Evolutionary conservation across 2,888 invertebrate species (phyloP).

Genomic region (Halocaridina rubra): DNA sequence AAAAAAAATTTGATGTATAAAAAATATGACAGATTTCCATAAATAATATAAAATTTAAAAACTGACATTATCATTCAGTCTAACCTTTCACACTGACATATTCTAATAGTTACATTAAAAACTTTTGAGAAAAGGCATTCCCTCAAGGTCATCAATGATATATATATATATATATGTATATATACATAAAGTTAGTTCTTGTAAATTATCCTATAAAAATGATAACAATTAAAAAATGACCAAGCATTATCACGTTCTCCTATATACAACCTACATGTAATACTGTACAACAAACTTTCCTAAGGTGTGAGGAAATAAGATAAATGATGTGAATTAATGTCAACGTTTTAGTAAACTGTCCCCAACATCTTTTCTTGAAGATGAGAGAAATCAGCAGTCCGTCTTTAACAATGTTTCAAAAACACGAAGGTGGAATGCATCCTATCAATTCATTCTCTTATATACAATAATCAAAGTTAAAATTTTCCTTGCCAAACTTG

Average conservation of each 20-base stretch:
- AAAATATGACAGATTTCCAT: conserved; percentile 57
- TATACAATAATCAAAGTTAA: neutral
- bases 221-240: conserved; percentile 56
- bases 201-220: conserved; percentile 40
- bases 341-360: neutral
- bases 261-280: neutral
- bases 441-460: neutral
- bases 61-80: conserved; percentile 8
- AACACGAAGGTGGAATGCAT: neutral
- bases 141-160: conserved; percentile 27
- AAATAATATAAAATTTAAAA: conserved; percentile 47
- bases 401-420: neutral
- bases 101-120: conserved; percentile 32
- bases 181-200: conserved; percentile 35
- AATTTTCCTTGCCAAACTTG: neutral
- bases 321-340: neutral
- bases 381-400: neutral
- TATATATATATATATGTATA: too few relatives aligned
- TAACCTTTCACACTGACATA: conserved; percentile 24
- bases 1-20: conserved; percentile 44
- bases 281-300: too few relatives aligned
- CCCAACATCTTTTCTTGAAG: neutral
- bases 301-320: too few relatives aligned
- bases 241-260: neutral
- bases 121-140: conserved; percentile 33